phyloP scores from a whole-genome alignment of 2,888 invertebrate genomes.

The Hymenopus coronatus region DNA sequence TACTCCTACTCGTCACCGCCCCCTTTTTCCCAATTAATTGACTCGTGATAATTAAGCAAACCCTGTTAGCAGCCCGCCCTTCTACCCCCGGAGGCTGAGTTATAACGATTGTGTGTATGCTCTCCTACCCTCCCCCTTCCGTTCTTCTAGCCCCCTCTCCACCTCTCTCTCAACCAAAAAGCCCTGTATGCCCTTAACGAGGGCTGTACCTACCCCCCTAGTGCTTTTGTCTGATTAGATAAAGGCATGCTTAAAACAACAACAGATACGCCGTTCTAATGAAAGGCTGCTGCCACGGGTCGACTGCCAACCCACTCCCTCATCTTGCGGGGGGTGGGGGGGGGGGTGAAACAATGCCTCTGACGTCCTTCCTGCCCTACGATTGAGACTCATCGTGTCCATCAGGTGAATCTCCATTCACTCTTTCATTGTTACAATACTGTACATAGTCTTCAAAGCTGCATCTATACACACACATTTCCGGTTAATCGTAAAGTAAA shows the following conservation, averaged over 20 bases:
- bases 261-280: constrained; percentile 51
- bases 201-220: constrained; percentile 28
- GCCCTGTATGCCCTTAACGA: constrained; percentile 33
- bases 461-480: too few species aligned
- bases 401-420: neutral
- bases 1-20: constrained; percentile 35
- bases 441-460: too few species aligned
- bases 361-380: neutral
- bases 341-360: neutral
- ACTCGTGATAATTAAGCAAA: constrained; percentile 48
- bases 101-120: constrained; percentile 34
- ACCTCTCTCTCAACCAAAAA: constrained; percentile 33
- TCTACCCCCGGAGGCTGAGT: constrained; percentile 34
- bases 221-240: constrained; percentile 50
- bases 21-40: constrained; percentile 47
- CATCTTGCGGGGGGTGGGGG: neutral
- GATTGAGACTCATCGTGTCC: neutral
- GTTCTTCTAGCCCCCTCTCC: constrained; percentile 32
- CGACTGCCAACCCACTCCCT: neutral
- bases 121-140: neutral
- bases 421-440: too few species aligned
- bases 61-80: constrained; percentile 41
- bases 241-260: constrained; percentile 52
- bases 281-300: constrained; percentile 39
- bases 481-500: too few species aligned